Conservation (phyloP, 92 coral and sea anemone genomes). For the Heliopora coerulea region DNA sequence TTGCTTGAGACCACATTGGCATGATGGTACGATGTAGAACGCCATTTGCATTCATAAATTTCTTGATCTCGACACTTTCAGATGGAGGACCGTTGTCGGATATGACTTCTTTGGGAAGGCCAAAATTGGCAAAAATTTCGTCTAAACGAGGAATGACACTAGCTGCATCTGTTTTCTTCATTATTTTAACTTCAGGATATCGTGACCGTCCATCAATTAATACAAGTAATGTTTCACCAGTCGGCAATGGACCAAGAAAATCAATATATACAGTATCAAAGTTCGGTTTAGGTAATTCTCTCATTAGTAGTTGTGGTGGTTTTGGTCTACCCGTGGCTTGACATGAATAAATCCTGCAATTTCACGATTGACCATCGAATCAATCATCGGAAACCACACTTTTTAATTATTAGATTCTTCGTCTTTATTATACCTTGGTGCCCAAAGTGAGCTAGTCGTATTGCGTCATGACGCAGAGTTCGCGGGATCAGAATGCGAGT, state of each 20-base stretch:
- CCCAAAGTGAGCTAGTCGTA: constrained; percentile 11
- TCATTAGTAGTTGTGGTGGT: constrained; percentile 2
- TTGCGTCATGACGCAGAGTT: background rate
- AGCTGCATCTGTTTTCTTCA: background rate
- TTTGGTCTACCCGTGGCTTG: background rate
- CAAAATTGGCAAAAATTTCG: too few relatives aligned
- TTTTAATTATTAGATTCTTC: background rate
- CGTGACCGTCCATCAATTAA: constrained; percentile 19
- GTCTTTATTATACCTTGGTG: constrained; percentile 20
- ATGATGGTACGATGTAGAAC: background rate
- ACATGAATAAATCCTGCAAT: background rate
- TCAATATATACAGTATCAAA: constrained; percentile 12
- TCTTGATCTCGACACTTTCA: background rate
- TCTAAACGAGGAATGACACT: too few relatives aligned
- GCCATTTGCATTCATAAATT: constrained; percentile 2
- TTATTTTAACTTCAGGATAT: constrained; percentile 1
- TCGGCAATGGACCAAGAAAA: constrained; percentile 15
- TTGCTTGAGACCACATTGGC: constrained; percentile 20
- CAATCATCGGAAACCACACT: constrained; percentile 5
- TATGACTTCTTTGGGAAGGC: too few relatives aligned
- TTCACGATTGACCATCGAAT: background rate
- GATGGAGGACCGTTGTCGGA: constrained; percentile 23
- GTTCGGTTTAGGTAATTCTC: background rate
- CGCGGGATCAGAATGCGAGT: background rate
- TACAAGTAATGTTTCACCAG: background rate